Conservation (phyloP, 2,888 invertebrate genomes). For the Yponomeuta evonymella region DNA sequence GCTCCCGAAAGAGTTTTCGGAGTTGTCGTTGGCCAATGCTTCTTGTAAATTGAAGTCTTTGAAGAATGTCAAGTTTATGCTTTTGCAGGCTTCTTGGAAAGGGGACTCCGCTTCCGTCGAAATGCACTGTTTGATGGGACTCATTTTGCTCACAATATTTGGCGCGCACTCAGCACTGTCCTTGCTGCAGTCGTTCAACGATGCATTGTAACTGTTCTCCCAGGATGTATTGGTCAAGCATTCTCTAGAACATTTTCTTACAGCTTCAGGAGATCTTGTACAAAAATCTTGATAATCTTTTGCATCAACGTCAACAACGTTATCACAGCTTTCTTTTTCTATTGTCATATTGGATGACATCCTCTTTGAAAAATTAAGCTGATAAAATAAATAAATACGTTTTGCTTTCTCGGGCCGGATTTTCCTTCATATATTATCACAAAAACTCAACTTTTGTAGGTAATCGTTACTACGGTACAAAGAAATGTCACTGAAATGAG, state of each 20-base stretch:
- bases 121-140: conserved; percentile 32
- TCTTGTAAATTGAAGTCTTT: conserved; percentile 1
- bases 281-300: conserved; percentile 14
- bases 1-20: conserved; percentile 36
- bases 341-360: neutral
- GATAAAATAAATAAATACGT: too few relatives aligned
- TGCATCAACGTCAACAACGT: conserved; percentile 1
- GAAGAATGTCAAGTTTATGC: neutral
- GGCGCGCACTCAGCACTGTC: conserved; percentile 39
- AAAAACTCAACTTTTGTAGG: too few relatives aligned
- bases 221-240: conserved; percentile 50
- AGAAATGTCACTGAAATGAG: too few relatives aligned
- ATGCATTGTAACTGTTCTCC: conserved; percentile 41
- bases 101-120: conserved; percentile 51
- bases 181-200: conserved; percentile 37
- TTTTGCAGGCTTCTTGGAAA: neutral
- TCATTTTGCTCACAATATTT: neutral
- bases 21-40: conserved; percentile 33
- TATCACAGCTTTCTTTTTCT: neutral
- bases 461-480: too few relatives aligned
- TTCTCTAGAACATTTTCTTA: conserved; percentile 47
- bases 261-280: conserved; percentile 49
- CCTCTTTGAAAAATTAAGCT: neutral
- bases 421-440: too few relatives aligned
- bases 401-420: too few relatives aligned